phyloP scores from a whole-genome alignment of 2,797 vertebrate species.

The Pachyuromys duprasi region DNA sequence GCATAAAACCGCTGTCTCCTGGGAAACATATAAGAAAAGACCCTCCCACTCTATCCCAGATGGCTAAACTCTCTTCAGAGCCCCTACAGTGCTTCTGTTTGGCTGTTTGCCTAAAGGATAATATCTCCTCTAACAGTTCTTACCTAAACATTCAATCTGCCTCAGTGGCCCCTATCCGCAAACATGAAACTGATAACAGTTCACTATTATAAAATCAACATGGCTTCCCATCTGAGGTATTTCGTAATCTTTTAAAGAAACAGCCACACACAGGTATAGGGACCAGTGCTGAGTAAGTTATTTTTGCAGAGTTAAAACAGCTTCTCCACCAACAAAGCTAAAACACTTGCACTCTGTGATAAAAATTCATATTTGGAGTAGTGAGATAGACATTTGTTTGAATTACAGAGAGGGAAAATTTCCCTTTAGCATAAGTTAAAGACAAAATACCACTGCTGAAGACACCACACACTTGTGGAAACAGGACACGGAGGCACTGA shows the following conservation, averaged over 20 bases:
- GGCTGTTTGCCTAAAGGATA: not conserved
- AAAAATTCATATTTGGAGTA: not conserved
- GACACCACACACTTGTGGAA: not conserved
- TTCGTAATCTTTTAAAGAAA: not conserved
- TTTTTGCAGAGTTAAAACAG: not conserved
- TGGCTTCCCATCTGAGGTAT: not conserved
- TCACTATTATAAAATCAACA: conserved; percentile 30
- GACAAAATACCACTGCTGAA: no score
- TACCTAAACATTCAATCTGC: not conserved
- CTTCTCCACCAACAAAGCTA: not conserved
- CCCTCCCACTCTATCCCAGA: not conserved
- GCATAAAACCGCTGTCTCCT: not conserved
- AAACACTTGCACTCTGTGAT: not conserved
- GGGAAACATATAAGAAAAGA: not conserved
- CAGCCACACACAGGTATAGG: not conserved
- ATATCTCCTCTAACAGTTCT: not conserved
- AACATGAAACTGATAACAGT: not conserved
- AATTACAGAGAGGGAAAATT: not conserved
- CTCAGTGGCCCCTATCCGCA: not conserved
- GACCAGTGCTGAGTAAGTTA: not conserved
- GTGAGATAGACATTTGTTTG: not conserved
- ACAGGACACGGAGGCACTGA: not conserved
- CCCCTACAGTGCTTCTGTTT: not conserved
- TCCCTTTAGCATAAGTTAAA: not conserved
- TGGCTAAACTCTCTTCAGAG: not conserved